phyloP scores from a whole-genome alignment of 2,113 vertebrate genomes.

The Ctenodactylus gundi region DNA sequence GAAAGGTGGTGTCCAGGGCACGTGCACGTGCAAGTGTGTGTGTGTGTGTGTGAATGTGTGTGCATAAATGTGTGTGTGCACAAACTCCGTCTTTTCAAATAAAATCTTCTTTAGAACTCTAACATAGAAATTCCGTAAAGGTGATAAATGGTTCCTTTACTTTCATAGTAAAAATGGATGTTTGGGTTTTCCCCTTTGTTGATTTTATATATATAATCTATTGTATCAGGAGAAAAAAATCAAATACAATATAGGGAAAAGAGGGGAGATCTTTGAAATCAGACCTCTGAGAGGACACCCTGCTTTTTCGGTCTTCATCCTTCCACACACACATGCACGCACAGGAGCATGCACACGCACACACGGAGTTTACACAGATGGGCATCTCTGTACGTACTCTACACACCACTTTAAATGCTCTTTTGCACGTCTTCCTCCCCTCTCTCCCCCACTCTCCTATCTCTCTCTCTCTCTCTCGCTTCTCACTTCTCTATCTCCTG shows the following conservation, averaged over 20 bases:
- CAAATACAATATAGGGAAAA: not conserved
- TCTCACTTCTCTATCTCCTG: not conserved
- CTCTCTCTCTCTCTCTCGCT: not conserved
- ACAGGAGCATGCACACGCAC: not conserved
- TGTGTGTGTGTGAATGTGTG: too few species aligned
- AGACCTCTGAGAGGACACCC: not conserved
- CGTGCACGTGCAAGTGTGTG: too few species aligned
- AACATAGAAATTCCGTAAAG: not conserved
- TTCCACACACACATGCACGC: not conserved
- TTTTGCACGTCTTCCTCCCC: not conserved
- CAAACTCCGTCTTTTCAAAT: not conserved
- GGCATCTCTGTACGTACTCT: not conserved
- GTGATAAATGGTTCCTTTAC: not conserved
- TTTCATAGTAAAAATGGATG: not conserved
- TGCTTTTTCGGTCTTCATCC: not conserved
- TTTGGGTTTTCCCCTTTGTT: not conserved
- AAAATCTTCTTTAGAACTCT: not conserved
- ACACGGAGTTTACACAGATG: not conserved
- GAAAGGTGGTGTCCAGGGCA: too few species aligned
- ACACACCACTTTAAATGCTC: not conserved
- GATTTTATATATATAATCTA: not conserved
- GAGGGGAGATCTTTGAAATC: not conserved
- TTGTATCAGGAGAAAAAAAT: not conserved
- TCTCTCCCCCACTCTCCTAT: fast-evolving
- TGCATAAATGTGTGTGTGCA: too few species aligned